phyloP scores from a whole-genome alignment of 2,888 invertebrate genomes.

The Linnaemya tessellans region DNA sequence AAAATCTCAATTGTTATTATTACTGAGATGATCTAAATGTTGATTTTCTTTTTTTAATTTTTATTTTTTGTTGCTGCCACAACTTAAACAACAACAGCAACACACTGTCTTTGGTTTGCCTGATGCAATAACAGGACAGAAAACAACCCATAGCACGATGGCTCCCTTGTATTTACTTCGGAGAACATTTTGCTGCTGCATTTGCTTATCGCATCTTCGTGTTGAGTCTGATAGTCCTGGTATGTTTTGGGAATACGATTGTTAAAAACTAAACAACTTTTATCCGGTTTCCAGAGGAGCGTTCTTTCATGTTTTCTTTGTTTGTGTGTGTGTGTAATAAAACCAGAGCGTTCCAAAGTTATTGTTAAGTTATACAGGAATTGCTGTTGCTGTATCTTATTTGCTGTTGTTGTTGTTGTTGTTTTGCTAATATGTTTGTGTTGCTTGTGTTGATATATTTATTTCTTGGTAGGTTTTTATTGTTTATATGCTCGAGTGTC shows the following conservation, averaged over 20 bases:
- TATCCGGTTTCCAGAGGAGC: constrained; percentile 50
- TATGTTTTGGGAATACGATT: constrained; percentile 63
- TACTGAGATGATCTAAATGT: constrained; percentile 59
- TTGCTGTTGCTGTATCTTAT: constrained; percentile 11
- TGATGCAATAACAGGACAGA: constrained; percentile 12
- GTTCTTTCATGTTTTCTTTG: constrained; percentile 31
- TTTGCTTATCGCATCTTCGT: constrained; percentile 27
- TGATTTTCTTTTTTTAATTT: neutral
- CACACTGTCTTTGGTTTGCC: constrained; percentile 13
- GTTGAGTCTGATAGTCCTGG: constrained; percentile 28
- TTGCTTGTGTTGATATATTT: constrained; percentile 7
- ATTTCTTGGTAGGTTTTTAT: constrained; percentile 34
- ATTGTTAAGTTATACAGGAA: constrained; percentile 29
- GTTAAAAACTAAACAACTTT: constrained; percentile 61
- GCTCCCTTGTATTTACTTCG: constrained; percentile 9
- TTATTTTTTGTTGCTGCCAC: neutral
- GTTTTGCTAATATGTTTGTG: constrained; percentile 6
- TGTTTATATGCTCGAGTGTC: constrained; percentile 35
- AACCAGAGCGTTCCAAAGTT: constrained; percentile 52
- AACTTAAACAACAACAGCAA: constrained; percentile 11
- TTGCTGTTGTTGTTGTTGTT: too few species aligned
- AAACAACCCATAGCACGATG: neutral
- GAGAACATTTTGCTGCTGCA: constrained; percentile 26
- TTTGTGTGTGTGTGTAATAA: constrained; percentile 57
- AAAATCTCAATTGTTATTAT: constrained; percentile 68